Conservation (phyloP, 2,888 invertebrate species). For the Oligia latruncula region DNA sequence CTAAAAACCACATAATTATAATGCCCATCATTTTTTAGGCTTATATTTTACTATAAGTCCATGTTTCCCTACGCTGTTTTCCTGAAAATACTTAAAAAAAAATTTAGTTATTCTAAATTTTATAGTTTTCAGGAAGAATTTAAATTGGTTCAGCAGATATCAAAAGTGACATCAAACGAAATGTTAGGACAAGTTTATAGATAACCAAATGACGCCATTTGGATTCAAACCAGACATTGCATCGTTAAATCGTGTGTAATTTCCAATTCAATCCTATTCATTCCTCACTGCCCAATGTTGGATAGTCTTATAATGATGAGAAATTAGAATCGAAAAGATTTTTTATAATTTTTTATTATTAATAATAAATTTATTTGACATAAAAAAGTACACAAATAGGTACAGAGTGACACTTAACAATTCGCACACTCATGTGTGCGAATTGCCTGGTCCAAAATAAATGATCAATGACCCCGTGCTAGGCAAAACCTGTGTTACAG, state of each 20-base stretch:
- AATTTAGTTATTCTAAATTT: neutral
- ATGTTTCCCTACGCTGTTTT: neutral
- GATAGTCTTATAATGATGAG: neutral
- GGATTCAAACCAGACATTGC: constrained; percentile 59
- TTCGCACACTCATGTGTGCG: too few species aligned
- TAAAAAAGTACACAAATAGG: too few species aligned
- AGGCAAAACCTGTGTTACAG: too few species aligned
- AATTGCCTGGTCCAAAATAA: too few species aligned
- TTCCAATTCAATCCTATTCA: constrained; percentile 38
- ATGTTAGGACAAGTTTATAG: constrained; percentile 37
- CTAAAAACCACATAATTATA: too few species aligned
- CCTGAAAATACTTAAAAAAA: neutral
- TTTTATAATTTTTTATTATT: too few species aligned
- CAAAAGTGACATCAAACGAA: constrained; percentile 29
- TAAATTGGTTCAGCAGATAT: neutral
- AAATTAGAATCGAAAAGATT: neutral
- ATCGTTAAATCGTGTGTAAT: constrained; percentile 38
- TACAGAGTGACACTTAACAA: too few species aligned
- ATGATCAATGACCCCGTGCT: too few species aligned
- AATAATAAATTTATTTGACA: too few species aligned
- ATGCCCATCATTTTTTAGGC: too few species aligned
- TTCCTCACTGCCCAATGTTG: neutral
- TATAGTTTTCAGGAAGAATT: neutral
- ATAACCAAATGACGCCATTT: constrained; percentile 50
- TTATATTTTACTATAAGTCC: neutral